These are phyloP conservation scores for Ecdyonurus torrentis DNA, from an alignment of 2,888 invertebrate genomes.

Conservation along the genomic window DNA sequence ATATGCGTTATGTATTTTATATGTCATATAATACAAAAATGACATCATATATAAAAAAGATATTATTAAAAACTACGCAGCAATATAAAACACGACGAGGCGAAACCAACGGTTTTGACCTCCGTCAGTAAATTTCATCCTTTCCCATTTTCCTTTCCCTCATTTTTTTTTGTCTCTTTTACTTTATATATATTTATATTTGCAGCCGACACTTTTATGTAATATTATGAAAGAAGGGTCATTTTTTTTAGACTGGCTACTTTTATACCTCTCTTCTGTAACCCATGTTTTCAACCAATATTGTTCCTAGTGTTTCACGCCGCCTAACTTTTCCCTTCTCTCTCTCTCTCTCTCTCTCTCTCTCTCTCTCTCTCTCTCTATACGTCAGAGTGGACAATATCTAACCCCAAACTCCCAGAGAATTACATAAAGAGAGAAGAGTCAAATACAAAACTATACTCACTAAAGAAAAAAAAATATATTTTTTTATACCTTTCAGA, in stretches of 20 bases:
- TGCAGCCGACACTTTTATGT: too few relatives aligned
- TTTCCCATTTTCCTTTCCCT: too few relatives aligned
- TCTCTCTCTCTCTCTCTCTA: background rate
- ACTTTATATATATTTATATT: too few relatives aligned
- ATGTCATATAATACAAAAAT: too few relatives aligned
- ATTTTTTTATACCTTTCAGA: background rate
- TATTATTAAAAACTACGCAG: too few relatives aligned
- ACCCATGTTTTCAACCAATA: background rate
- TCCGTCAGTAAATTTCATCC: too few relatives aligned
- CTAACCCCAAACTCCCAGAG: background rate
- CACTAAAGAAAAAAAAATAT: background rate
- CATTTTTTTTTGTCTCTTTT: too few relatives aligned
- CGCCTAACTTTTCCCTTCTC: background rate
- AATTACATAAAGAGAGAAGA: background rate
- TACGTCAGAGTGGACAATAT: background rate
- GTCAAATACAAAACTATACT: background rate
- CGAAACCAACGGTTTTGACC: background rate
- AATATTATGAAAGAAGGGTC: background rate
- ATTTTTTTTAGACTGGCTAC: background rate
- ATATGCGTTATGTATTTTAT: too few relatives aligned
- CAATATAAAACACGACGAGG: background rate
- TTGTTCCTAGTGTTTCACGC: background rate
- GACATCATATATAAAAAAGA: too few relatives aligned
- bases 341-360: background rate
- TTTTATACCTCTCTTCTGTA: background rate